These are phyloP conservation scores for Piezodorus guildinii DNA, from an alignment of 1,140 invertebrate genomes.

Conservation along the genomic window DNA sequence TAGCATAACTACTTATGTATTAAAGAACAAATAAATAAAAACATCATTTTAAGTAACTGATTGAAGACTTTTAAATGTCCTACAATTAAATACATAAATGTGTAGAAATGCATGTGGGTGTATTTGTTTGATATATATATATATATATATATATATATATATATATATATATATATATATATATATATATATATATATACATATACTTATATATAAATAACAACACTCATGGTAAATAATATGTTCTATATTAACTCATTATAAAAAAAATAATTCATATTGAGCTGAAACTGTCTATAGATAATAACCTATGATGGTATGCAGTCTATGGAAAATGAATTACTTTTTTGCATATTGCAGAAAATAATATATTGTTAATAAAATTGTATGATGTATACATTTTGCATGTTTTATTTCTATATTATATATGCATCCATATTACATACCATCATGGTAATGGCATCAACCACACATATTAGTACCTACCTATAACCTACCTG, in stretches of 20 bases:
- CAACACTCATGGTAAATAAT: neutral
- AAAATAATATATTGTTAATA: neutral
- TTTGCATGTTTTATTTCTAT: neutral
- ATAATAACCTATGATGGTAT: neutral
- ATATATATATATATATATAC: neutral
- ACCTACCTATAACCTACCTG: conserved; percentile 1
- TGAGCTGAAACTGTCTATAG: neutral
- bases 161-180: neutral
- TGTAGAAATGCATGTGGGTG: no score
- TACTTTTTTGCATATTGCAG: conserved; percentile 3
- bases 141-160: neutral
- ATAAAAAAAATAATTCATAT: no score
- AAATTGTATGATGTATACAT: no score
- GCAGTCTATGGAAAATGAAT: neutral
- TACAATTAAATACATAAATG: no score
- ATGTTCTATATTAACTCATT: no score
- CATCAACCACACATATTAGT: neutral
- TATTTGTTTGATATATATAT: no score
- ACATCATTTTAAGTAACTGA: neutral
- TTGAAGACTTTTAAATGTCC: neutral
- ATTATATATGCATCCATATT: conserved; percentile 1
- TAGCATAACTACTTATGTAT: conserved; percentile 10
- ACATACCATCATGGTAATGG: neutral
- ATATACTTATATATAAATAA: neutral
- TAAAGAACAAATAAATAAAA: neutral